Percentiles rank a stretch among this genome's conserved stretches.
These are phyloP conservation scores for Lycia hirtaria DNA, from an alignment of 2,888 invertebrate genomes.

Conservation along the genomic window DNA sequence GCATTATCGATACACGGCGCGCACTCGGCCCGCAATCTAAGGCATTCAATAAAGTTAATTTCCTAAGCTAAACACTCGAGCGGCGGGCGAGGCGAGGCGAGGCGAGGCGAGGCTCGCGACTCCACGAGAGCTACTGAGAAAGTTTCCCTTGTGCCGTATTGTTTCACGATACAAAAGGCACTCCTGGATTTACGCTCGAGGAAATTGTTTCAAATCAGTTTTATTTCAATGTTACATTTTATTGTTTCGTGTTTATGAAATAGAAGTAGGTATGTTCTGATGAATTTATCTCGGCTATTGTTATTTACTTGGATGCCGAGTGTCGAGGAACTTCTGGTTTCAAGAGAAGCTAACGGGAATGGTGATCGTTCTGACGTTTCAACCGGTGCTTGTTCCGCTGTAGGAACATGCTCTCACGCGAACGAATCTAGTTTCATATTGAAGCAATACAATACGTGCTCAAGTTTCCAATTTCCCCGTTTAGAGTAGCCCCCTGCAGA, in stretches of 20 bases:
- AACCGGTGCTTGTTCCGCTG: not conserved
- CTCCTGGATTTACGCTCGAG: constrained; percentile 23
- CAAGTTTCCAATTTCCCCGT: constrained; percentile 16
- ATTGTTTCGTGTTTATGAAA: constrained; percentile 6
- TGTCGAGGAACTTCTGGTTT: not conserved
- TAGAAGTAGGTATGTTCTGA: not conserved
- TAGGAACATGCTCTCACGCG: constrained; percentile 1
- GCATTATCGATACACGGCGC: constrained; percentile 34
- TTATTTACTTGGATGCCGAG: not conserved
- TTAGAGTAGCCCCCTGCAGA: constrained; percentile 8
- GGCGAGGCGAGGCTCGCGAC: constrained; percentile 17
- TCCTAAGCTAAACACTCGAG: constrained; percentile 62
- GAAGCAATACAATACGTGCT: constrained; percentile 21
- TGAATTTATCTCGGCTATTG: constrained; percentile 2
- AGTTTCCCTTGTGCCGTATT: constrained; percentile 35
- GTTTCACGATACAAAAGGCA: constrained; percentile 34
- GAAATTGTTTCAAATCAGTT: constrained; percentile 20
- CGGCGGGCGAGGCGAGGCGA: constrained; percentile 6
- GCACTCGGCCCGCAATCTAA: constrained; percentile 52
- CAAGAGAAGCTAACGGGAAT: not conserved
- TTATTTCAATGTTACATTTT: constrained; percentile 17
- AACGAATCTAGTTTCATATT: constrained; percentile 9
- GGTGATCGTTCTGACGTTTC: not conserved
- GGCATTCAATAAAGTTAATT: constrained; percentile 70
- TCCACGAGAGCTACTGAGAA: constrained; percentile 33